Evolutionary conservation across 1,140 invertebrate genomes (phyloP), one percentile per base, ranked within the genome.

Genomic region (Zaprionus vittiger): DNA sequence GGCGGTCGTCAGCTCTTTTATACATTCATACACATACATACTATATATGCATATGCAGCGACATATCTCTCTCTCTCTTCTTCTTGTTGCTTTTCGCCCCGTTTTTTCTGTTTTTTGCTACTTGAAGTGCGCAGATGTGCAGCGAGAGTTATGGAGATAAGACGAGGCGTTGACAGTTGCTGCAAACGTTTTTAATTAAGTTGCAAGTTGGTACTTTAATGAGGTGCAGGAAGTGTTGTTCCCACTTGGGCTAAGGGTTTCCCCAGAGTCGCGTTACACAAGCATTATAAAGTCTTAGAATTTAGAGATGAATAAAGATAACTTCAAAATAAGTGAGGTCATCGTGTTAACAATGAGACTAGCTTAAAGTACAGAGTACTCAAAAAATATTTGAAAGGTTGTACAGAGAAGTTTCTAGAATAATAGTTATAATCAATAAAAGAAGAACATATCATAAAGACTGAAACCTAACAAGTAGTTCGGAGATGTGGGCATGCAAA

Each of bases 121-220:
- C 28, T 55, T 59, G 52, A 72, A 61, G 59, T 73, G 63, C 60
- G 38, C 80, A 87, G 83, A 87, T 86, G 84, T 80, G 80, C 77
- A 67, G 68, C 57, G 62, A 65, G 55, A 87, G 87, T 87, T 87
- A 87, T 87, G 84, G 83, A 81, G 83, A 87, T 87, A 87, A 87
- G 64, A 26, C 68, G 78, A 75, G 81, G 81, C 84, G 83, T 89
- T 87, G 83, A 87, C 83, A 87, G 83, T 87, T 84, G 84, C 61
- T 76, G 81, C 80, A 89, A 87, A 87, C 57, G 78, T 87, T 87
- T 87, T 87, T 87, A 87, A 87, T 87, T 87, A 87, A 87, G 84
- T 87, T 89, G 78, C 83, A 77, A 79, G 83, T 73, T 87, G 85
- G 74, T 62, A 79, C 74, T 79, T 89, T 83, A 83, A 84, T 84